phyloP scores from a whole-genome alignment of 2,888 invertebrate species.

The Tricholauxania praeusta region DNA sequence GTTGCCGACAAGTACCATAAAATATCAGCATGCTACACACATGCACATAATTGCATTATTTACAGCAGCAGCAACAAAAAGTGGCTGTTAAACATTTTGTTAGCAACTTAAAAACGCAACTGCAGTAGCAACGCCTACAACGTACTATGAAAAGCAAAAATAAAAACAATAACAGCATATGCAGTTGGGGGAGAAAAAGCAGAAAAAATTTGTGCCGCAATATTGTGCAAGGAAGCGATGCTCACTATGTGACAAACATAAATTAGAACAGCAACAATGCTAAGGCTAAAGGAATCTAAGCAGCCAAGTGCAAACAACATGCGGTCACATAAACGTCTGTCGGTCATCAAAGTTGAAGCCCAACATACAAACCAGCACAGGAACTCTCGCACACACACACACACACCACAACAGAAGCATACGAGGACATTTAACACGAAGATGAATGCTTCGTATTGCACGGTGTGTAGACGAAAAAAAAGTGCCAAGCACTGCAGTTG shows the following conservation, averaged over 20 bases:
- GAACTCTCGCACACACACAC: not conserved
- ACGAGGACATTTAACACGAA: not conserved
- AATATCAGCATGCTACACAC: not conserved
- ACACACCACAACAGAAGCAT: not conserved
- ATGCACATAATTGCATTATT: not conserved
- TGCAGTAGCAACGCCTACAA: conserved; percentile 19
- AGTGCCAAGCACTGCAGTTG: too few relatives aligned
- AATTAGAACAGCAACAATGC: conserved; percentile 30
- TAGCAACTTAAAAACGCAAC: conserved; percentile 9
- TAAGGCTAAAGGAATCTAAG: not conserved
- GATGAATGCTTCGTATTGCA: not conserved
- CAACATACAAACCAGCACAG: not conserved
- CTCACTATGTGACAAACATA: conserved; percentile 33
- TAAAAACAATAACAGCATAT: conserved; percentile 6
- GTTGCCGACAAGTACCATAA: not conserved
- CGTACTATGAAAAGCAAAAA: not conserved
- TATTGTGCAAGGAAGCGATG: not conserved
- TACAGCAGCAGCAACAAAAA: too few relatives aligned
- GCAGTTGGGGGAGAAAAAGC: not conserved
- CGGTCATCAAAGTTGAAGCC: conserved; percentile 24
- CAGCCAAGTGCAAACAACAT: conserved; percentile 4
- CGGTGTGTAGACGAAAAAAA: not conserved
- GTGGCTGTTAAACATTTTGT: not conserved
- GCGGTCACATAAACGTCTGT: conserved; percentile 37
- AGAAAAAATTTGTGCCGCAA: not conserved